phyloP scores from a whole-genome alignment of 1,140 invertebrate genomes.

The Scaptomyza graminum region DNA sequence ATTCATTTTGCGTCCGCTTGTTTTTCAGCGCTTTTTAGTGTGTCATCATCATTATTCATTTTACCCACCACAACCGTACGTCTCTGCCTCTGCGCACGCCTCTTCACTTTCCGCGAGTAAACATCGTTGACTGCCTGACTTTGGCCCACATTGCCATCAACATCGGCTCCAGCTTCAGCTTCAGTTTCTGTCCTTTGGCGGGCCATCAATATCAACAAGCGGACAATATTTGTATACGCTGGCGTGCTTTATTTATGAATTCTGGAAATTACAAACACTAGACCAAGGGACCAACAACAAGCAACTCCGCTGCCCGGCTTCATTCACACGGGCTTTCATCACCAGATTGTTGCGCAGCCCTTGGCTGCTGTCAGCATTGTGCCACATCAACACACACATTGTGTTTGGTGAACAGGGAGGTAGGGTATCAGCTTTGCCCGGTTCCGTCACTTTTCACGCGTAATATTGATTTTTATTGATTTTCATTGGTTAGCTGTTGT shows the following conservation, averaged over 20 bases:
- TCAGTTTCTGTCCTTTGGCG: not conserved
- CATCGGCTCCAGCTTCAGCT: not conserved
- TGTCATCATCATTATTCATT: constrained; percentile 81
- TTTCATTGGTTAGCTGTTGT: constrained; percentile 43
- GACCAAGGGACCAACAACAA: not conserved
- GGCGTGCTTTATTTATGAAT: constrained; percentile 74
- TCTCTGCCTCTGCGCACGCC: no score
- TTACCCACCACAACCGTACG: no score
- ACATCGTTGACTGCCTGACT: constrained; percentile 46
- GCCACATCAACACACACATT: constrained; percentile 25
- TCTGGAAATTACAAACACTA: constrained; percentile 74
- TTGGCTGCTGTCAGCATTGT: constrained; percentile 19
- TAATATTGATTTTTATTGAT: constrained; percentile 80
- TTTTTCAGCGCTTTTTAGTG: constrained; percentile 57
- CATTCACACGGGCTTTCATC: constrained; percentile 68
- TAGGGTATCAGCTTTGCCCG: constrained; percentile 20
- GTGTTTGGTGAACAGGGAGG: constrained; percentile 16
- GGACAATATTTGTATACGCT: constrained; percentile 73
- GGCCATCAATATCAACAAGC: constrained; percentile 78
- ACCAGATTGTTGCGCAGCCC: constrained; percentile 21
- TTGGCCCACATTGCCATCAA: constrained; percentile 41
- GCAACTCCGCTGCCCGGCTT: constrained; percentile 16
- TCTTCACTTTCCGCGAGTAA: constrained; percentile 25
- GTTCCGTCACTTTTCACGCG: constrained; percentile 70
- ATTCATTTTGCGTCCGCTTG: constrained; percentile 69